Evolutionary conservation across 2,888 invertebrate genomes (phyloP).

Genomic region (Neria commutata): DNA sequence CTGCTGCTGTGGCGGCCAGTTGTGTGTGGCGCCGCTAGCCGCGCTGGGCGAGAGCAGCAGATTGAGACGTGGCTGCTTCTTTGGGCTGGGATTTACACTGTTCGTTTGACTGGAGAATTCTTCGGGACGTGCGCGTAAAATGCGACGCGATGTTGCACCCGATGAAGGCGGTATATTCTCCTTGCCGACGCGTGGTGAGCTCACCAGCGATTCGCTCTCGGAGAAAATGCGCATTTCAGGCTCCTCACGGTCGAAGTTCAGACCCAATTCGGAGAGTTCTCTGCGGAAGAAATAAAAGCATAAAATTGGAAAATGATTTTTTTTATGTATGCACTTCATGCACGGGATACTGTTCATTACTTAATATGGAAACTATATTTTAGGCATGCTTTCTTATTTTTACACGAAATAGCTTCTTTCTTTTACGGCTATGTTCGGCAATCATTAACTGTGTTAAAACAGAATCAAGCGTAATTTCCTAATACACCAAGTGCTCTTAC

Average conservation of each 20-base stretch:
- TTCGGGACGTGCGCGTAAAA: conserved; percentile 65
- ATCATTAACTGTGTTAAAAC: too few species aligned
- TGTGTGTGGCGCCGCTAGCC: conserved; percentile 27
- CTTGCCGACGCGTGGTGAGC: conserved; percentile 65
- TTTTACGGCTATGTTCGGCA: too few species aligned
- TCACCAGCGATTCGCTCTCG: conserved; percentile 79
- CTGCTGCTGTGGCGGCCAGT: conserved; percentile 22
- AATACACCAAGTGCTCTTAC: conserved; percentile 20
- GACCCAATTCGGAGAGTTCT: conserved; percentile 82
- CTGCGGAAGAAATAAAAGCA: too few species aligned
- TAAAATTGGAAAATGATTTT: too few species aligned
- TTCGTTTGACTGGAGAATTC: conserved; percentile 65
- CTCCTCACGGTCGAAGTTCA: conserved; percentile 84
- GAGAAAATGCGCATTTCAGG: conserved; percentile 86
- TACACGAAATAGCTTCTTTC: too few species aligned
- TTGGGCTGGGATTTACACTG: conserved; percentile 68
- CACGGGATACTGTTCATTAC: too few species aligned
- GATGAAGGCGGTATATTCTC: conserved; percentile 60
- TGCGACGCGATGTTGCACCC: conserved; percentile 54
- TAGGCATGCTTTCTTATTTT: too few species aligned
- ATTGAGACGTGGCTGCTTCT: conserved; percentile 67
- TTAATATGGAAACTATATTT: too few species aligned
- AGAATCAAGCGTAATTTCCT: not conserved
- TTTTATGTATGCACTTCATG: too few species aligned
- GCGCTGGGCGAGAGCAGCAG: conserved; percentile 56